Percentiles rank a stretch among this genome's conserved stretches.
Evolutionary conservation across 2,113 vertebrate species (phyloP).

Genomic region (Zapus hudsonius): DNA sequence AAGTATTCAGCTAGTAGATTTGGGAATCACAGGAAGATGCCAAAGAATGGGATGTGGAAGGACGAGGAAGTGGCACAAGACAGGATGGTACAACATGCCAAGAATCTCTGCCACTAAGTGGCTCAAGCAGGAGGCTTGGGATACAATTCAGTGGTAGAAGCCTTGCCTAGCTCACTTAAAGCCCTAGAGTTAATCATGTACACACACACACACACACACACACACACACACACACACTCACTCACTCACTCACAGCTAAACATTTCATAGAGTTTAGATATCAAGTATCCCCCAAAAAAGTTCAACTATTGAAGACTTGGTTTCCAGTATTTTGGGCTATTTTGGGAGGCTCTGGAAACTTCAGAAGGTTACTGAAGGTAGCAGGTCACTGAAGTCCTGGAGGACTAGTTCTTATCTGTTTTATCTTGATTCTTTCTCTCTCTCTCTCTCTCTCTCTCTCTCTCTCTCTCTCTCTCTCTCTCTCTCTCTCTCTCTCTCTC

Average conservation of each 20-base stretch:
- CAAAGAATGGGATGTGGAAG: no score
- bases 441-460: background rate
- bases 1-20: background rate
- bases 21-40: background rate
- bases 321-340: no score
- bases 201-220: no score
- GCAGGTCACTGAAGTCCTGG: no score
- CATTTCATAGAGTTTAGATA: background rate
- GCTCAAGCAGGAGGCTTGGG: no score
- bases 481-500: background rate
- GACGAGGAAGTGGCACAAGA: no score
- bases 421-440: background rate
- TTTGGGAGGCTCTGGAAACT: background rate
- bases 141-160: no score
- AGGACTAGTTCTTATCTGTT: background rate
- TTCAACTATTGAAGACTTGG: background rate
- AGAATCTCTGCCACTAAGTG: no score
- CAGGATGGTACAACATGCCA: no score
- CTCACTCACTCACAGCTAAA: background rate
- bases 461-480: background rate
- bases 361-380: background rate
- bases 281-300: background rate
- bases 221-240: background rate
- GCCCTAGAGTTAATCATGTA: no score
- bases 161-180: no score